Base-by-base conservation (phyloP, 2,797 vertebrate species). In the Phalloptychus januarius region DNA sequence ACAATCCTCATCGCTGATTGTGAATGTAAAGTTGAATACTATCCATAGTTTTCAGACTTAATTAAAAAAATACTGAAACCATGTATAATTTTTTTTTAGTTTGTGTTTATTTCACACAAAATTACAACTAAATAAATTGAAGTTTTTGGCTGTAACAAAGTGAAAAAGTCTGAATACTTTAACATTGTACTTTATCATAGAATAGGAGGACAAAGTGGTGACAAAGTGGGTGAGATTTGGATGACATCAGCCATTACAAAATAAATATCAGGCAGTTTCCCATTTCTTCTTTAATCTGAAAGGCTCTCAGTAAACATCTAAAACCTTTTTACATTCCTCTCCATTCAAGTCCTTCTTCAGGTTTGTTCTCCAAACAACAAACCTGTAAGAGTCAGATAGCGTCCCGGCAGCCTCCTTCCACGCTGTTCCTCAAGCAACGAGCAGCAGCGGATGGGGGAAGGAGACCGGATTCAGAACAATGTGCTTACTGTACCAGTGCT, bases 401-500 rank as follows among this genome's bases (percentile, higher is more conserved):
- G 74, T 82, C 76, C 20, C 12, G 52, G 52, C 3, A 15, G 74
- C 72, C 80, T 82, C 81, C 71, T 52, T 81, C 74, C 50, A 72
- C 10, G n/a, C 71, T 52, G 40, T 67, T 61, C 76, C 77, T 81
- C 56, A 52, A 61, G 71, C 69, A 65, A 63, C 1, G 45, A 77
- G 77, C 45, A 58, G 61, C 75, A 79, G 33, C 12, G 44, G 31
- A 80, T 63, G 82, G 70, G 75, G 85, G 79, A 70, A 48, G 76
- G 45, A 79, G 65, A 70, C 76, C 71, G 76, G 45, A 38, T 86
- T 83, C 71, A 71, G 75, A 31, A 91, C 90, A 94, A 86, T 90
- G 86, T 88, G 86, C 88, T 89, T 83, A 87, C 86, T 91, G 88
- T 92, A 87, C 70, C 85, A 79, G 79, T 79, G 83, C 72, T 1